These are phyloP conservation scores for Megastigmus dorsalis DNA, from an alignment of 2,888 invertebrate genomes.

Conservation along the genomic window DNA sequence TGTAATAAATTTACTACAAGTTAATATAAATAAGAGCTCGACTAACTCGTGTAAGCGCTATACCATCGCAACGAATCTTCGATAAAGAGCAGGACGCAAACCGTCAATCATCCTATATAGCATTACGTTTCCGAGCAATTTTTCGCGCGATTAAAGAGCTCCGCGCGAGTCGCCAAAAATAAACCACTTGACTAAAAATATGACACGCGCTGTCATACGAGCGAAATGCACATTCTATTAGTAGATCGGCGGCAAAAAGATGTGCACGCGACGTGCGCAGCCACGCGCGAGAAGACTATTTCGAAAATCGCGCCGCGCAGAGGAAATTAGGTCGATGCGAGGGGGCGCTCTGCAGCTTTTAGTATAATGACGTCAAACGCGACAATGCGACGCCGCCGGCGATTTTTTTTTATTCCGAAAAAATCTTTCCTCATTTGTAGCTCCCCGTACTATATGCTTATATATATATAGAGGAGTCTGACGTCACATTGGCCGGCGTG, in stretches of 20 bases:
- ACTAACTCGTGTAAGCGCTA: too few relatives aligned
- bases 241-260: background rate
- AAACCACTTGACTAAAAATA: conserved; percentile 15
- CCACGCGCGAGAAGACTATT: conserved; percentile 3
- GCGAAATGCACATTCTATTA: conserved; percentile 29
- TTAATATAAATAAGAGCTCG: too few relatives aligned
- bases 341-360: conserved; percentile 31
- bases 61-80: too few relatives aligned
- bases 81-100: too few relatives aligned
- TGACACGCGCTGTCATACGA: conserved; percentile 15
- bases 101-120: too few relatives aligned
- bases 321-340: conserved; percentile 47
- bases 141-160: too few relatives aligned
- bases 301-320: conserved; percentile 39
- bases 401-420: conserved; percentile 11
- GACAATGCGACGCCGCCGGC: conserved; percentile 36
- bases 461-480: too few relatives aligned
- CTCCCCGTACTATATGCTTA: too few relatives aligned
- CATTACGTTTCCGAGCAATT: too few relatives aligned
- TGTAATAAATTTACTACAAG: too few relatives aligned
- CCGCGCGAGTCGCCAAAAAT: too few relatives aligned
- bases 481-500: background rate
- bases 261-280: background rate
- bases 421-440: conserved; percentile 42
- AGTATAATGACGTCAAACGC: conserved; percentile 41